Conservation (phyloP, 2,888 invertebrate genomes). For the Chaitophorus viminalis region DNA sequence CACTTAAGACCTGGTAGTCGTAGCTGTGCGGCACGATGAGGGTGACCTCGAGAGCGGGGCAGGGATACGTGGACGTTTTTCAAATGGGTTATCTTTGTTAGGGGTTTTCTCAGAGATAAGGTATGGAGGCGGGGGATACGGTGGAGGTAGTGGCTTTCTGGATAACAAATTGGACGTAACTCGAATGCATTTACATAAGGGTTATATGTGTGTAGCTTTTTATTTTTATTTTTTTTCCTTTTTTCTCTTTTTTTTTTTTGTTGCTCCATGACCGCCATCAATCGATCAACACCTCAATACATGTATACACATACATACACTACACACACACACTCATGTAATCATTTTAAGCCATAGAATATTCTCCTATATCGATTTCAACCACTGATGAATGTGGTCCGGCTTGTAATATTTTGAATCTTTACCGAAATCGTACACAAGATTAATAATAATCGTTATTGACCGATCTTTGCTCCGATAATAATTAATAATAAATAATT, state of each 20-base stretch:
- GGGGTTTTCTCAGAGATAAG: slow-evolving; percentile 58
- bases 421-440: no score
- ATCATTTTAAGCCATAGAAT: neutral
- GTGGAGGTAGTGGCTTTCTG: slow-evolving; percentile 53
- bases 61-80: slow-evolving; percentile 63
- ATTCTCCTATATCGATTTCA: neutral
- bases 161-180: slow-evolving; percentile 64
- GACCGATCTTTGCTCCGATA: no score
- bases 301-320: no score
- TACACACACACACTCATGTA: no score
- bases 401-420: no score
- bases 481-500: no score
- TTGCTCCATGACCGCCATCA: slow-evolving; percentile 51
- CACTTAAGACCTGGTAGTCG: slow-evolving; percentile 51
- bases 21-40: neutral
- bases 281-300: slow-evolving; percentile 53
- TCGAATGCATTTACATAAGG: slow-evolving; percentile 64
- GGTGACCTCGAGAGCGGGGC: slow-evolving; percentile 19
- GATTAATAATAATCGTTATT: no score
- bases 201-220: slow-evolving; percentile 60
- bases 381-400: neutral
- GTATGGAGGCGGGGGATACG: neutral
- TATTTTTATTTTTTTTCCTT: slow-evolving; percentile 18
- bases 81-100: slow-evolving; percentile 64
- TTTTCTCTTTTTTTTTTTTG: neutral